Conservation (phyloP, 2,888 invertebrate species). For the Epinotia nisella region DNA sequence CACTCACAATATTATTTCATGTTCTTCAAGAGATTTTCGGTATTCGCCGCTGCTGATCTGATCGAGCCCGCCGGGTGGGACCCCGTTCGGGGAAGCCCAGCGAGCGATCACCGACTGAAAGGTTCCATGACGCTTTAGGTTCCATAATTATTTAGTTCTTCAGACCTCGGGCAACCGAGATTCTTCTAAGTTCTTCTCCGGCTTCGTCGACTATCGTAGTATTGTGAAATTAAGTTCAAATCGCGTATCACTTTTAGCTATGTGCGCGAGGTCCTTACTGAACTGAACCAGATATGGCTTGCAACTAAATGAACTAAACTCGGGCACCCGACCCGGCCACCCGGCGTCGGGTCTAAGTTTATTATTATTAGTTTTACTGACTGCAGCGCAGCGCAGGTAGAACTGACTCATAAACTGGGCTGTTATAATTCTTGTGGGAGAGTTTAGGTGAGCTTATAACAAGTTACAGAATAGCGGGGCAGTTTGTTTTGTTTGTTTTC, state of each 20-base stretch:
- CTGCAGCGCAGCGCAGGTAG: constrained; percentile 1
- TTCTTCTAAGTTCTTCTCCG: no score
- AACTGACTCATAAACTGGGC: no score
- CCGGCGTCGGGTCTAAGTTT: no score
- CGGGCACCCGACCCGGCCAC: background rate
- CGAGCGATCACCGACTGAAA: constrained; percentile 15
- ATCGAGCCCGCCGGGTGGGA: constrained; percentile 24
- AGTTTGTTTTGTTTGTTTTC: no score
- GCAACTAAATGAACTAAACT: background rate
- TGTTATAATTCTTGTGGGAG: no score
- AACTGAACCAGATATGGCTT: background rate
- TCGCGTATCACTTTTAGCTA: background rate
- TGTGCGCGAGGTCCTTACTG: background rate
- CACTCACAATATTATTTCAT: constrained; percentile 27
- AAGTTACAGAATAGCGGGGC: no score
- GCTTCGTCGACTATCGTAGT: background rate
- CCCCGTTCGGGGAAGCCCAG: constrained; percentile 26
- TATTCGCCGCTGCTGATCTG: constrained; percentile 41
- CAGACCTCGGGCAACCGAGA: background rate
- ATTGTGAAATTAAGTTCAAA: background rate
- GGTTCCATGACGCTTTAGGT: background rate
- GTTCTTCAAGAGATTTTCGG: background rate
- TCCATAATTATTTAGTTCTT: background rate
- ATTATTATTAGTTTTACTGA: no score
- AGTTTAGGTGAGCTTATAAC: no score